Conservation (phyloP, 2,888 invertebrate species). For the Metalampra italica region DNA sequence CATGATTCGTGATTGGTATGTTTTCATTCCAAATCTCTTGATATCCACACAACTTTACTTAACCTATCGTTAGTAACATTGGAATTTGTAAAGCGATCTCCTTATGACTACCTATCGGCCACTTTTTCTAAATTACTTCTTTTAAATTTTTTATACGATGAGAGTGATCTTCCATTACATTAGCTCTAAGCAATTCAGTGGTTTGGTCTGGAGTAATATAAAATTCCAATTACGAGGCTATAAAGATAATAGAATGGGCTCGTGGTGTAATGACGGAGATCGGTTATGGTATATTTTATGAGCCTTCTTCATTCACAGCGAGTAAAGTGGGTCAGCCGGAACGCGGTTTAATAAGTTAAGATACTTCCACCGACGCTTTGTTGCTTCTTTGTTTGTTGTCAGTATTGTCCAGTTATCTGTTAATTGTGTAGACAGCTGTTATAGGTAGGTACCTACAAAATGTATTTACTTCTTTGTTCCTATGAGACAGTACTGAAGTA, state of each 20-base stretch:
- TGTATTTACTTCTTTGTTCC: neutral
- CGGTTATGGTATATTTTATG: constrained; percentile 52
- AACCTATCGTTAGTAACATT: no score
- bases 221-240: constrained; percentile 10
- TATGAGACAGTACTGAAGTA: no score
- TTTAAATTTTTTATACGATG: no score
- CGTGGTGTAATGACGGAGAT: constrained; percentile 29
- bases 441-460: neutral
- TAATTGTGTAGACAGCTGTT: neutral
- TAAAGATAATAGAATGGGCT: constrained; percentile 21
- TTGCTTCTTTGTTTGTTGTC: constrained; percentile 15
- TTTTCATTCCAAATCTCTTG: no score
- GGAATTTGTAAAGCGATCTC: no score
- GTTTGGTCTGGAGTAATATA: neutral
- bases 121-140: no score
- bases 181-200: no score
- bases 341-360: constrained; percentile 59
- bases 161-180: no score
- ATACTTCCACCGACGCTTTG: constrained; percentile 28
- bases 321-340: constrained; percentile 58
- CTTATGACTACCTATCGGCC: no score
- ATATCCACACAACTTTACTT: no score
- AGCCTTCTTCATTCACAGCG: constrained; percentile 47
- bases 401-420: constrained; percentile 1
- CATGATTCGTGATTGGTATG: no score